Evolutionary conservation across 2,888 invertebrate genomes (phyloP).

Genomic region (Limenitis camilla): DNA sequence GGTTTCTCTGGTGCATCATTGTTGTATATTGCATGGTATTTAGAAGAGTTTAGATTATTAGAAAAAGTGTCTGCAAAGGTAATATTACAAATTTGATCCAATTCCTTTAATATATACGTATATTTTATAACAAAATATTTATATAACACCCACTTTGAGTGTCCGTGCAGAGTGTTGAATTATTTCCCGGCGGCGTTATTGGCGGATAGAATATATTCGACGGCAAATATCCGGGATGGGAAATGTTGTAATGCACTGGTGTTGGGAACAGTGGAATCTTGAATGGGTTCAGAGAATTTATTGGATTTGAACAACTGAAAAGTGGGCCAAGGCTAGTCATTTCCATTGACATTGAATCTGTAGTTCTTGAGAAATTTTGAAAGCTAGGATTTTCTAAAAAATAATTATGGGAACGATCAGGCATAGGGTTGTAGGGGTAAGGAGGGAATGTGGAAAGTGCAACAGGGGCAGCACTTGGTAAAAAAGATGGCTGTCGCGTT

Average conservation of each 20-base stretch:
- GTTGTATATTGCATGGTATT: conserved; percentile 28
- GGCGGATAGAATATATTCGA: conserved; percentile 61
- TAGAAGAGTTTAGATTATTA: conserved; percentile 15
- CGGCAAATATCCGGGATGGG: conserved; percentile 60
- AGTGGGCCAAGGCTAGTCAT: conserved; percentile 40
- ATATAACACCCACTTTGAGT: conserved; percentile 37
- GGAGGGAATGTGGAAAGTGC: conserved; percentile 45
- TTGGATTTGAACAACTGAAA: conserved; percentile 36
- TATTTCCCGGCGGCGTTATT: conserved; percentile 43
- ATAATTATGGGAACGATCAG: conserved; percentile 35
- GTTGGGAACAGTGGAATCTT: conserved; percentile 57
- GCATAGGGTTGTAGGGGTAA: conserved; percentile 43
- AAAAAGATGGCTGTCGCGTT: conserved; percentile 41
- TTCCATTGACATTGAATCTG: conserved; percentile 38
- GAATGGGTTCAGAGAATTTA: conserved; percentile 47
- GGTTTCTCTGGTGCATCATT: conserved; percentile 43
- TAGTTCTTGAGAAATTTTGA: conserved; percentile 46
- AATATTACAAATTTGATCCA: background rate
- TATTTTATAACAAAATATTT: conserved; percentile 4
- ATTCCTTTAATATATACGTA: background rate
- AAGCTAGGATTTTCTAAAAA: conserved; percentile 46
- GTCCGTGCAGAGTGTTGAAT: conserved; percentile 25
- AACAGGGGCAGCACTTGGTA: conserved; percentile 39
- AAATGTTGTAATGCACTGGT: conserved; percentile 51
- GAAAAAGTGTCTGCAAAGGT: conserved; percentile 27